Evolutionary conservation across 2,113 vertebrate genomes (phyloP).

Genomic region (Anolis sagrei): DNA sequence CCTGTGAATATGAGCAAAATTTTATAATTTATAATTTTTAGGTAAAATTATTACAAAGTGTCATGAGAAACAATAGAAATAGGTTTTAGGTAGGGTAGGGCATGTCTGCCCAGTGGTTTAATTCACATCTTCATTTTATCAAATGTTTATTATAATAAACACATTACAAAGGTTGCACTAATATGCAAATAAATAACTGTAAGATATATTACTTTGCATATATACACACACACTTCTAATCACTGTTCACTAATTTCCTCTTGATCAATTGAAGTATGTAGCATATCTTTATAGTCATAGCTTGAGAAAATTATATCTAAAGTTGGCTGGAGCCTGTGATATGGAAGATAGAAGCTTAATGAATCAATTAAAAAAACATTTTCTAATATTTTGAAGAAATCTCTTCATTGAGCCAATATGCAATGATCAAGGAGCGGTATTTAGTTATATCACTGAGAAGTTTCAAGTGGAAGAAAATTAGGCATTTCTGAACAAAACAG

Average conservation of each 20-base stretch:
- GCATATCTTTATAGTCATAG: background rate
- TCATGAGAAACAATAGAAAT: too few relatives aligned
- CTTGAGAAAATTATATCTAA: background rate
- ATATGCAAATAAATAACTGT: background rate
- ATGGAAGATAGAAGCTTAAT: constrained; percentile 35
- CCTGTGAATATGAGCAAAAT: too few relatives aligned
- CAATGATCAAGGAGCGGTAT: constrained; percentile 39
- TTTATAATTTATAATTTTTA: too few relatives aligned
- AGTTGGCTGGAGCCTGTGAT: background rate
- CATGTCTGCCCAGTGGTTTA: too few relatives aligned
- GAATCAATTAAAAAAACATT: background rate
- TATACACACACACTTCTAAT: background rate
- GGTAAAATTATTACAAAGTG: too few relatives aligned
- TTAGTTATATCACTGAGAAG: constrained; percentile 41
- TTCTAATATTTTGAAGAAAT: background rate
- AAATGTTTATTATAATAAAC: background rate
- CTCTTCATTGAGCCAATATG: constrained; percentile 36
- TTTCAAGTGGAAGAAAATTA: constrained; percentile 46
- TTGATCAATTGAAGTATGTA: background rate
- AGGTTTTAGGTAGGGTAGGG: too few relatives aligned
- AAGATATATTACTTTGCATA: background rate
- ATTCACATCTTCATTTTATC: background rate
- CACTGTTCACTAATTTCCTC: background rate
- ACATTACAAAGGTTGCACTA: too few relatives aligned
- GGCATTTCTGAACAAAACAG: constrained; percentile 7